phyloP scores from a whole-genome alignment of 1,140 invertebrate species.

The roundworm (Caenorhabditis elegans) region DNA sequence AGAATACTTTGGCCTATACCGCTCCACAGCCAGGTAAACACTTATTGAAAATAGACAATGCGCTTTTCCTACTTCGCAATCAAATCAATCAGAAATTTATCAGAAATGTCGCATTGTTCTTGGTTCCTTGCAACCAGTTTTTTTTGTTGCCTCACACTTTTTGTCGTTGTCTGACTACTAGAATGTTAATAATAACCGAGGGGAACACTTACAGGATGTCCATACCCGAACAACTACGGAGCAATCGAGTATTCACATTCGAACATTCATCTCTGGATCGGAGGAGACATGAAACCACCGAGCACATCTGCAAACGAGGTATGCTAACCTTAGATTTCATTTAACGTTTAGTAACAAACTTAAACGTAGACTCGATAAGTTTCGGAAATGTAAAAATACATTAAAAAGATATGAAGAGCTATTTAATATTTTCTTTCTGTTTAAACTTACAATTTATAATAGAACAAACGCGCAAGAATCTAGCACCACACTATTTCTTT shows the following conservation, averaged over 20 bases:
- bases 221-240: slow-evolving; percentile 59
- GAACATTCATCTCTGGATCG: slow-evolving; percentile 65
- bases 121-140: neutral
- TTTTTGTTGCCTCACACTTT: neutral
- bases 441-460: no score
- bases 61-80: no score
- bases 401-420: no score
- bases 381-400: no score
- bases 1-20: slow-evolving; percentile 65
- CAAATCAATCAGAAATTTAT: neutral
- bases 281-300: slow-evolving; percentile 61
- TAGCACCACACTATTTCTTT: neutral
- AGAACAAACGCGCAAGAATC: neutral
- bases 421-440: no score
- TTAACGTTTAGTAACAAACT: no score
- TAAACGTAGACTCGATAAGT: no score
- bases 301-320: slow-evolving; percentile 66
- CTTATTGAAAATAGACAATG: no score
- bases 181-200: no score
- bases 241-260: slow-evolving; percentile 64
- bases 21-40: slow-evolving; percentile 56
- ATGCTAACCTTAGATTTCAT: no score
- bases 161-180: no score
- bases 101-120: slow-evolving; percentile 2
- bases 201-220: slow-evolving; percentile 47